These are phyloP conservation scores for Ormia ochracea DNA, from an alignment of 2,888 invertebrate genomes.

Conservation along the genomic window DNA sequence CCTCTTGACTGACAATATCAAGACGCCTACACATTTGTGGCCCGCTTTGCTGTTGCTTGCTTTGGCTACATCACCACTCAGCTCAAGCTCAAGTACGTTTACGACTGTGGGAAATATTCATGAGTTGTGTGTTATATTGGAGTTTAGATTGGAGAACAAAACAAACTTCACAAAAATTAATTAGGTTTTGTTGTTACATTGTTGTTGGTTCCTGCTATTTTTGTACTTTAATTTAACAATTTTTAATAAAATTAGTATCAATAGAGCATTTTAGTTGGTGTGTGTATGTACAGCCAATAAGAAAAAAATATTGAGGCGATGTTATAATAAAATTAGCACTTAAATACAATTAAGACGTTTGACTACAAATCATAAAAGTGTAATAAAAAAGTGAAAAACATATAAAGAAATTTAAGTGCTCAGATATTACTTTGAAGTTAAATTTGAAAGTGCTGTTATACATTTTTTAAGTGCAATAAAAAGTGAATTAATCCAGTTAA, in stretches of 20 bases:
- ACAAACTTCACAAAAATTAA: conserved; percentile 49
- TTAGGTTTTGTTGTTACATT: conserved; percentile 44
- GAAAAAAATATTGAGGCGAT: not conserved
- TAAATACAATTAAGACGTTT: not conserved
- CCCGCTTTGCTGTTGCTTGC: conserved; percentile 1
- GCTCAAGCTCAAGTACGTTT: not conserved
- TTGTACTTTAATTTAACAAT: conserved; percentile 3
- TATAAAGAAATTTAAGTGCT: not conserved
- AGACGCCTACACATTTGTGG: conserved; percentile 72
- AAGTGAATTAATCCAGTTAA: not conserved
- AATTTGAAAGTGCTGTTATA: not conserved
- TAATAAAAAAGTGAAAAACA: not conserved
- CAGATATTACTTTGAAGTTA: not conserved
- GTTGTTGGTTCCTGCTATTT: not conserved
- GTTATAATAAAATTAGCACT: not conserved
- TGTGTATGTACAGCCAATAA: too few relatives aligned
- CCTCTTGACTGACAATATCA: conserved; percentile 74
- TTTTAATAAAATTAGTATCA: conserved; percentile 7
- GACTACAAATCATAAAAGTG: not conserved
- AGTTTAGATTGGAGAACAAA: not conserved
- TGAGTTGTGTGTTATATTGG: not conserved
- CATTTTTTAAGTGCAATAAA: not conserved
- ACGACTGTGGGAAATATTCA: conserved; percentile 45
- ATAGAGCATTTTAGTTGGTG: not conserved
- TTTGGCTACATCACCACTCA: conserved; percentile 10